Base-by-base conservation (phyloP, 2,888 invertebrate species). In the Phasia obesa region DNA sequence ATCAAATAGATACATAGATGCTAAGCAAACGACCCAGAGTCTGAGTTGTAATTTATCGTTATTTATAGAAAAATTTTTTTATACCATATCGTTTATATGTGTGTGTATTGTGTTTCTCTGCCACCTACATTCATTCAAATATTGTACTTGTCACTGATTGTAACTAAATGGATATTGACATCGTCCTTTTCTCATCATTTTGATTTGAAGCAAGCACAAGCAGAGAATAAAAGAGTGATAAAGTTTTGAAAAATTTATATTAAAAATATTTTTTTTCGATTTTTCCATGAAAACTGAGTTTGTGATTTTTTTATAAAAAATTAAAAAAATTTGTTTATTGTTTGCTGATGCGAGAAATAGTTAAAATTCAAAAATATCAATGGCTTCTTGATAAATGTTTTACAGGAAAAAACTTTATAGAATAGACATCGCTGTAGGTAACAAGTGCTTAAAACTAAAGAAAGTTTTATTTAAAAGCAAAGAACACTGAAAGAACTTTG, bases 131-230 rank as follows among this genome's bases (percentile, higher is more conserved):
- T n/a, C n/a, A n/a, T n/a, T 60, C 59, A 74, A 79, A 74, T 80
- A 80, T 74, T 73, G 65, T 73, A 67, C 60, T 67, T 78, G 78
- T 59, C 59, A 78, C 64, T 78, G 65, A 71, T 79, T 79, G 73
- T 27, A 60, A 53, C 44, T 53, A 51, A 53, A 69, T 80, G 67
- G 73, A 73, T 55, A 74, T 60, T 73, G 67, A 53, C 65, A 73
- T 53, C 35, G 47, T 44, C 49, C 31, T 64, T 35, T 47, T 51
- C 25, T 59, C 13, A 42, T 19, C 25, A 38, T 13, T 49, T 21
- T 25, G 25, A 25, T 19, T 57, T 69, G 27, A 9, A 59, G 55
- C 35, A 19, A 47, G 15, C 55, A 55, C 1, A 1, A 3, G 15
- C 4, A 35, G 35, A 35, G 11, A 4, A 38, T 2, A 31, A n/a